Evolutionary conservation across 1,140 invertebrate genomes (phyloP), one percentile per base, ranked within the genome.

Genomic region (Babylonia areolata): DNA sequence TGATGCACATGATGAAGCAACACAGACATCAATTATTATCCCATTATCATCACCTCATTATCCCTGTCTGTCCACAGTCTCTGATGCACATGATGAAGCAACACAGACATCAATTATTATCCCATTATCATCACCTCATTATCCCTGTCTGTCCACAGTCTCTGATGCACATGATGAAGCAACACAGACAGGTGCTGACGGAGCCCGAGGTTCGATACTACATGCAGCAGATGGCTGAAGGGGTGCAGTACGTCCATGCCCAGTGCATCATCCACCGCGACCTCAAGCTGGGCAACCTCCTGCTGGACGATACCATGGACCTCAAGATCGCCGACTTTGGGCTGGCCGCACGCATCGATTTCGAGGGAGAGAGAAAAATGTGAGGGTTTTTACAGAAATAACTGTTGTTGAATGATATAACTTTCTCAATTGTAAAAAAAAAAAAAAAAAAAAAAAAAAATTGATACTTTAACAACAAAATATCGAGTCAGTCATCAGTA

Each of bases 251-350:
- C 82, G 91, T 93, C 69, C 92, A 94, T 75, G 88, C 87, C 71
- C 89, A 92, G 20, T 88, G 90, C 31, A 91, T 93, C 84, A 94
- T 94, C 77, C 94, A 94, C 86, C 87, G 94, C 37, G 94, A 94
- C 87, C 90, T 94, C 54, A 94, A 94, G 88, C 91, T 94, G 20
- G 93, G 93, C 37, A 94, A 94, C 85, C 93, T 94, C 92, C 85
- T 94, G 17, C 91, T 94, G 35, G 93, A 93, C 84, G 89, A 92
- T 12, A 87, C 90, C n/a, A 94, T 94, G 93, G 88, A 93, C 58
- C 87, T 94, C 17, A 94, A 94, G 86, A 92, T 94, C 54, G 94
- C 92, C 23, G 94, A 94, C 89, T 94, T 94, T 89, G 94, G 94
- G 33, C 89, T 94, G 11, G 93, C 94, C 31, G 93, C 94, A 0